A percentile compares a stretch with the other conserved stretches of the same genome.
Conservation (phyloP, 2,113 vertebrate genomes). For the Hippocampus zosterae region DNA sequence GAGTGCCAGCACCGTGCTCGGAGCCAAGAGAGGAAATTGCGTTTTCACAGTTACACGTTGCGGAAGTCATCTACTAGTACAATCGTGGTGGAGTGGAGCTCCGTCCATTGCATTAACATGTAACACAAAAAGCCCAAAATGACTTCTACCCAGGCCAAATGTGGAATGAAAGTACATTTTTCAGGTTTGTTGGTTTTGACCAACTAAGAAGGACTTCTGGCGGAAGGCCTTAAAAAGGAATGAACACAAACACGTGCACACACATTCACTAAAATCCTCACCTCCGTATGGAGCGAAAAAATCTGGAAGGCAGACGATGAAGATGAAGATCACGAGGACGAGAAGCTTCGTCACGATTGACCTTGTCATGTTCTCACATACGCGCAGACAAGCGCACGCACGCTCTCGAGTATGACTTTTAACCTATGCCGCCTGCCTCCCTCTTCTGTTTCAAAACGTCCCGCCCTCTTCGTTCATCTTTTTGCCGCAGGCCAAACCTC, state of each 20-base stretch:
- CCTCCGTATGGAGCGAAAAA: constrained; percentile 79
- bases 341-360: constrained; percentile 71
- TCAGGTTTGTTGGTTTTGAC: not conserved
- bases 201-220: not conserved
- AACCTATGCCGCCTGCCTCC: constrained; percentile 19
- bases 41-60: constrained; percentile 27
- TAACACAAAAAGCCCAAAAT: too few relatives aligned
- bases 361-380: constrained; percentile 69
- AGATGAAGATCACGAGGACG: constrained; percentile 71
- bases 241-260: not conserved
- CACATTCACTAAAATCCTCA: constrained; percentile 39
- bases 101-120: too few relatives aligned
- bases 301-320: constrained; percentile 85
- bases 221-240: not conserved
- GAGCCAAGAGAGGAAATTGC: constrained; percentile 20
- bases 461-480: not conserved
- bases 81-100: not conserved
- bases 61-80: not conserved
- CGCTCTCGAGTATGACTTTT: not conserved
- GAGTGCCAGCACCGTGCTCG: constrained; percentile 8
- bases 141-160: too few relatives aligned
- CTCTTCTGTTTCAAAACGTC: constrained; percentile 3
- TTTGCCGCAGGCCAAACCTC: not conserved
- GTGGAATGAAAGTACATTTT: too few relatives aligned
- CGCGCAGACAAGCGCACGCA: constrained; percentile 1